Base-by-base conservation (phyloP, 2,113 vertebrate genomes). In the Crotalus tigris region DNA sequence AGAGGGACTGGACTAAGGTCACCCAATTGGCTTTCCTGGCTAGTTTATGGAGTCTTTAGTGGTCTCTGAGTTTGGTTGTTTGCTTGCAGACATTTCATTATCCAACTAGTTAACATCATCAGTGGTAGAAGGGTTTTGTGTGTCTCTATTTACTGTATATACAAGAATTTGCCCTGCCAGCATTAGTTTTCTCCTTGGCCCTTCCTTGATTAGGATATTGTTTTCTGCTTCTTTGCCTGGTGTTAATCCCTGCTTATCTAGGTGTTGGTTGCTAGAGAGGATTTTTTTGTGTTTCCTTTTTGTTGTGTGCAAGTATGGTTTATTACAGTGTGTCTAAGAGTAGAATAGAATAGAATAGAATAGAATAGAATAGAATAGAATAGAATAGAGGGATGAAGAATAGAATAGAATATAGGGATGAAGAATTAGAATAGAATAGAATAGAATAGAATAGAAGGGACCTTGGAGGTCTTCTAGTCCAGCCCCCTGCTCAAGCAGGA, bases 381-480 rank as follows among this genome's bases (percentile, higher is more conserved):
- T 51, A 1, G 49, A 51, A n/a, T n/a, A n/a, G n/a, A n/a, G n/a
- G n/a, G n/a, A n/a, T n/a, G n/a, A n/a, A n/a, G 49, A 49, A 49
- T 46, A 0, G 49, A 51, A 8, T 7, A 0, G 49, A 51, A 51
- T 2, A 2, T n/a, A n/a, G n/a, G n/a, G n/a, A n/a, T n/a, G n/a
- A n/a, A n/a, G n/a, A n/a, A n/a, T n/a, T 49, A 49, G 49, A 49
- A 49, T 7, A 8, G 49, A 49, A 49, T 46, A 0, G 49, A 51
- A 8, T 7, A 0, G 49, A 51, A 51, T 2, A 2, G 39, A 39
- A 39, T 39, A 46, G 46, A 51, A 51, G 8, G 8, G 49, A 1
- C 8, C 49, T 51, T 51, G 49, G 49, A 51, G 49, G 49, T 51
- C 49, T 51, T 51, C 1, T 51, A 51, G 49, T 51, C 49, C 49